Evolutionary conservation across 2,113 vertebrate genomes (phyloP).

Genomic region (Corvus moneduloides): DNA sequence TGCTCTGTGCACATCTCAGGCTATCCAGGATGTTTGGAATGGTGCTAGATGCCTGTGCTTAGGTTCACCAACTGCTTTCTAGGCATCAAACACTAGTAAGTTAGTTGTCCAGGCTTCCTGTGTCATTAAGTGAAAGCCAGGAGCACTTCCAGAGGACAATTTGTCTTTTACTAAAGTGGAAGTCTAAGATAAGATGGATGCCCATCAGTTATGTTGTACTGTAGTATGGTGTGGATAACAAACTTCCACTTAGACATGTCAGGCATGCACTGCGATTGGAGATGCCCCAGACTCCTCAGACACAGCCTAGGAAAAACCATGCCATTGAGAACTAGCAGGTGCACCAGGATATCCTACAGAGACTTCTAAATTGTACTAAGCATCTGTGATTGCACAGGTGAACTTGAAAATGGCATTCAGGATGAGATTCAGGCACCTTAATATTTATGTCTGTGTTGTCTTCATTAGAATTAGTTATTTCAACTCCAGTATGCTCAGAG

Average conservation of each 20-base stretch:
- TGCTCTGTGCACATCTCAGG: background rate
- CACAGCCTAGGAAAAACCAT: background rate
- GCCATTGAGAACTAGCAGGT: background rate
- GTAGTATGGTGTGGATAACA: background rate
- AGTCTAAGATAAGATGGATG: background rate
- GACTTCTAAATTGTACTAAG: background rate
- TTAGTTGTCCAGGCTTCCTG: background rate
- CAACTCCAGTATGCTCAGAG: background rate
- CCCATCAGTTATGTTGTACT: background rate
- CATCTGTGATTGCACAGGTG: background rate
- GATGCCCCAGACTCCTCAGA: background rate
- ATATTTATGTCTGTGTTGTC: background rate
- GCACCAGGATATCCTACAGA: background rate
- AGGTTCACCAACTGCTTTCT: background rate
- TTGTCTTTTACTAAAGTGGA: background rate
- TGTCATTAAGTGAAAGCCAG: background rate
- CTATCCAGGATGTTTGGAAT: background rate
- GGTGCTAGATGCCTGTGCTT: background rate
- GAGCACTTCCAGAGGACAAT: background rate
- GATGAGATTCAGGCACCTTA: background rate
- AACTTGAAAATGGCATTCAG: background rate
- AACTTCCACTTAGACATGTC: background rate
- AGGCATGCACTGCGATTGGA: background rate
- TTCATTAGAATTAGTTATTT: background rate
- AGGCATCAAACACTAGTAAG: background rate